Evolutionary conservation across 2,113 vertebrate species (phyloP).

Genomic region (Gobio gobio): DNA sequence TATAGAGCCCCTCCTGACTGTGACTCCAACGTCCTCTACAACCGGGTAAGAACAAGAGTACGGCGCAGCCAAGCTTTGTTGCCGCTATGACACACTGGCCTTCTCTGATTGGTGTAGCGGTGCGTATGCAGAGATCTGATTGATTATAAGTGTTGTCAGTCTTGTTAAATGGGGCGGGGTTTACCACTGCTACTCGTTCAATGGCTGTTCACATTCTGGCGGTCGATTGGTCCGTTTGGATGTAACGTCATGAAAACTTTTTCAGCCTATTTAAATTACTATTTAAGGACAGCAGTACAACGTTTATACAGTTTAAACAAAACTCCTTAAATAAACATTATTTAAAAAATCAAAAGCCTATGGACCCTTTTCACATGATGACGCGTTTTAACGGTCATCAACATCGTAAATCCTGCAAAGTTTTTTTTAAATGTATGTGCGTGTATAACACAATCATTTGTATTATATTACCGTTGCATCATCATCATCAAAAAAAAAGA

Average conservation of each 20-base stretch:
- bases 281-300: background rate
- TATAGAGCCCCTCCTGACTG: conserved; percentile 24
- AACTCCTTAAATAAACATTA: background rate
- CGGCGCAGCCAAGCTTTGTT: conserved; percentile 46
- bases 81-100: background rate
- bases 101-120: conserved; percentile 49
- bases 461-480: too few relatives aligned
- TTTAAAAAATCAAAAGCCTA: background rate
- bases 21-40: conserved; percentile 69
- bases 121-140: conserved; percentile 5
- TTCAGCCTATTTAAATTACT: background rate
- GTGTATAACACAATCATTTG: too few relatives aligned
- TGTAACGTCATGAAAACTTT: conserved; percentile 11
- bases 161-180: background rate
- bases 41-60: conserved; percentile 49
- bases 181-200: background rate
- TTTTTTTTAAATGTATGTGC: too few relatives aligned
- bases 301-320: background rate
- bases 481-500: too few relatives aligned
- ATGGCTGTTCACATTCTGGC: background rate
- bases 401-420: too few relatives aligned
- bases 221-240: background rate
- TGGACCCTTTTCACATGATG: too few relatives aligned
- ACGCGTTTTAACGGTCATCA: too few relatives aligned
- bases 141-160: conserved; percentile 35